A percentile compares a stretch with the other conserved stretches of the same genome.
Conservation (phyloP, 2,113 vertebrate species). For the Leucosticte australis region DNA sequence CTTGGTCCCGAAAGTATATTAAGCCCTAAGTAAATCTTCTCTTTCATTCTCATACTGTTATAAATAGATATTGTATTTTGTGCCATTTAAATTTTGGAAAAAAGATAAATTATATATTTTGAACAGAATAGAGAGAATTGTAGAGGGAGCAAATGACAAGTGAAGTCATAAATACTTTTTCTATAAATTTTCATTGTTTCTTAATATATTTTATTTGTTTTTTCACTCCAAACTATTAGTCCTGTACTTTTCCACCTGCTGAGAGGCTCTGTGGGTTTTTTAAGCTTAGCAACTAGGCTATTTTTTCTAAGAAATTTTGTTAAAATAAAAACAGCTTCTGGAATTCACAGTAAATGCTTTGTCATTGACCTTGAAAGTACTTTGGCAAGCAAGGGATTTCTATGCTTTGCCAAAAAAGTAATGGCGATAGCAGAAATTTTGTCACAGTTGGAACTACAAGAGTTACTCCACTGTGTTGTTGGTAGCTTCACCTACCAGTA, state of each 20-base stretch:
- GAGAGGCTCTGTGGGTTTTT: not conserved
- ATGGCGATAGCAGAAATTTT: constrained; percentile 13
- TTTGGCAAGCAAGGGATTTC: constrained; percentile 6
- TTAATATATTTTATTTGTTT: not conserved
- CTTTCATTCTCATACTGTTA: not conserved
- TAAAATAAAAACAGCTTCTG: constrained; percentile 5
- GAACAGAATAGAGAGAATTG: not conserved
- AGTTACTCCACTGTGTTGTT: not conserved
- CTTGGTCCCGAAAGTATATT: not conserved
- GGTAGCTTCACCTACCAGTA: not conserved
- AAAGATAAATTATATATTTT: not conserved
- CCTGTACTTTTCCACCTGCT: not conserved
- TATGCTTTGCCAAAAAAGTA: constrained; percentile 22
- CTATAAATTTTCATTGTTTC: not conserved
- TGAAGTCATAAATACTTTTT: not conserved
- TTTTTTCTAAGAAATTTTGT: constrained; percentile 22
- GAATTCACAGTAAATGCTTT: not conserved
- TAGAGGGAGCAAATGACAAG: not conserved
- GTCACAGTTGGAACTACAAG: not conserved
- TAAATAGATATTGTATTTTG: not conserved
- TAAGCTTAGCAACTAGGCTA: not conserved
- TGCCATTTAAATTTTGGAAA: not conserved
- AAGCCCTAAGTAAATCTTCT: constrained; percentile 1
- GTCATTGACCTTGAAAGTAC: constrained; percentile 30
- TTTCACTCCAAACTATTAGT: not conserved